Evolutionary conservation across 1,140 invertebrate species (phyloP).

Genomic region (Lasioglossum baleicum): DNA sequence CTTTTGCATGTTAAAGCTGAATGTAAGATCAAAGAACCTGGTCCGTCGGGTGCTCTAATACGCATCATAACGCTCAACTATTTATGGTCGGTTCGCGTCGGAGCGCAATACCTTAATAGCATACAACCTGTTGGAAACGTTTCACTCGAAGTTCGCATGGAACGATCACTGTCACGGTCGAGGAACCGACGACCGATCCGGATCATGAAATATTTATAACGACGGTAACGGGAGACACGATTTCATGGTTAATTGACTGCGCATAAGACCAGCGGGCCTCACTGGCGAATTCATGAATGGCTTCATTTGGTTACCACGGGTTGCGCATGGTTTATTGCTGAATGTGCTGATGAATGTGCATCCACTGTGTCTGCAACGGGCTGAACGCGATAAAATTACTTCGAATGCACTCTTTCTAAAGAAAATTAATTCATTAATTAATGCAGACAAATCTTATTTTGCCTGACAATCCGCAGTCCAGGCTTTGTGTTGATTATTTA

Average conservation of each 20-base stretch:
- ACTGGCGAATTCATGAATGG: conserved; percentile 29
- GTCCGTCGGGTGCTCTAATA: neutral
- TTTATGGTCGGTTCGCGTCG: too few relatives aligned
- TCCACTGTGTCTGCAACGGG: too few relatives aligned
- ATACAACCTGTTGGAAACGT: neutral
- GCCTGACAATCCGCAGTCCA: too few relatives aligned
- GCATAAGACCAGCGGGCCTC: neutral
- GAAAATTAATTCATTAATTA: too few relatives aligned
- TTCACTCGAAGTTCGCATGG: neutral
- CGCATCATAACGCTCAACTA: too few relatives aligned
- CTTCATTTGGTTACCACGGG: conserved; percentile 8
- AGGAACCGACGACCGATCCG: neutral
- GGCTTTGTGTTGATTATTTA: too few relatives aligned
- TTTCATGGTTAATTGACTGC: conserved; percentile 43
- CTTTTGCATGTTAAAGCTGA: too few relatives aligned
- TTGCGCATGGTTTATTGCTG: neutral
- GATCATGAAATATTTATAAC: conserved; percentile 42
- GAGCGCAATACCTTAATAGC: neutral
- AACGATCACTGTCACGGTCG: conserved; percentile 22
- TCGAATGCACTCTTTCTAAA: too few relatives aligned
- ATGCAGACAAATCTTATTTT: too few relatives aligned
- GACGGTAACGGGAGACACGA: conserved; percentile 9
- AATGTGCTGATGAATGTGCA: too few relatives aligned
- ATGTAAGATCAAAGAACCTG: too few relatives aligned
- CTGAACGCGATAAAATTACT: too few relatives aligned